Conservation (phyloP, 1,140 invertebrate species). For the Trachelipus rathkii region DNA sequence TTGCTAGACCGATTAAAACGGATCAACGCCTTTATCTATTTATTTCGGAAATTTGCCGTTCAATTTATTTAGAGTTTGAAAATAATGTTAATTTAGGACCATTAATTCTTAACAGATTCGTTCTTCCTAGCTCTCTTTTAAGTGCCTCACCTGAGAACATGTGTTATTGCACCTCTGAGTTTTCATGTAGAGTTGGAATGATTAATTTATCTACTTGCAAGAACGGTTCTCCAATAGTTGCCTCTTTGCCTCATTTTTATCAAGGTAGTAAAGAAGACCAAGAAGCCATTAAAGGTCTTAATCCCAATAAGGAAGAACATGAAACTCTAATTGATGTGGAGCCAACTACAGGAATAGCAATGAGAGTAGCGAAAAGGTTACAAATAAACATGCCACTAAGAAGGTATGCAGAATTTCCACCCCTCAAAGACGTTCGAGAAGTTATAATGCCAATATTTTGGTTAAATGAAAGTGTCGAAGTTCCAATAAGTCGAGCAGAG, state of each 20-base stretch:
- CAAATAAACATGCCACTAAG: too few relatives aligned
- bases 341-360: slow-evolving; percentile 51
- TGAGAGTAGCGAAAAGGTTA: slow-evolving; percentile 42
- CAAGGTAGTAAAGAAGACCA: slow-evolving; percentile 63
- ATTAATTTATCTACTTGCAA: slow-evolving; percentile 43
- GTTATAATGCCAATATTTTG: slow-evolving; percentile 40
- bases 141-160: slow-evolving; percentile 41
- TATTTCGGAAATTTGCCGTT: slow-evolving; percentile 44
- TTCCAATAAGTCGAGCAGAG: slow-evolving; percentile 34
- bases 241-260: slow-evolving; percentile 79
- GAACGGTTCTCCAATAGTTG: slow-evolving; percentile 43
- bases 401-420: slow-evolving; percentile 31
- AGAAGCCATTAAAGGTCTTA: slow-evolving; percentile 64
- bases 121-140: slow-evolving; percentile 35
- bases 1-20: slow-evolving; percentile 40
- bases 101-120: slow-evolving; percentile 38
- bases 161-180: slow-evolving; percentile 45
- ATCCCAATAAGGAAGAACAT: slow-evolving; percentile 64
- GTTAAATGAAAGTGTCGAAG: slow-evolving; percentile 42
- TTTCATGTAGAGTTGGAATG: slow-evolving; percentile 40
- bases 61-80: slow-evolving; percentile 40
- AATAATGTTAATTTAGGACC: slow-evolving; percentile 33
- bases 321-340: slow-evolving; percentile 67
- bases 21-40: slow-evolving; percentile 34
- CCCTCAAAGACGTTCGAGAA: slow-evolving; percentile 25